phyloP scores from a whole-genome alignment of 2,113 vertebrate genomes.

The Gambusia holbrooki region DNA sequence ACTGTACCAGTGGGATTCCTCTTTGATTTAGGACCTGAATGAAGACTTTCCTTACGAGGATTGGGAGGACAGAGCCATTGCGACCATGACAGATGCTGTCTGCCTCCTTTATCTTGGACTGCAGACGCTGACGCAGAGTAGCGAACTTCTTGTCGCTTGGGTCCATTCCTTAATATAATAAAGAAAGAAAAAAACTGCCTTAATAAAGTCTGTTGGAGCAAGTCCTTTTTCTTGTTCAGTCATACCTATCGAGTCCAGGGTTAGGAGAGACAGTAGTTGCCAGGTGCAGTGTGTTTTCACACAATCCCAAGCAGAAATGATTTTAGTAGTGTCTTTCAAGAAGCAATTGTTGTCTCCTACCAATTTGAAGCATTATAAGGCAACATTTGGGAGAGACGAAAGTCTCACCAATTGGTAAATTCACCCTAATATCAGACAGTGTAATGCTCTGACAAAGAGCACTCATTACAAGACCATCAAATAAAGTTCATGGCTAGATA shows the following conservation, averaged over 20 bases:
- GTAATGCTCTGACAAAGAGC: no score
- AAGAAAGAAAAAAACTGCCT: background rate
- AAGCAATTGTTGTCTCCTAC: no score
- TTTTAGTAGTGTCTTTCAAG: no score
- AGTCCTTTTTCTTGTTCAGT: background rate
- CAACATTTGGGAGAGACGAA: no score
- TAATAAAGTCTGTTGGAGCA: background rate
- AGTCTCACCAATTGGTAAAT: no score
- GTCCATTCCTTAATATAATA: slow-evolving; percentile 79
- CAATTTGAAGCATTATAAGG: no score
- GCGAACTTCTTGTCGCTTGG: slow-evolving; percentile 87
- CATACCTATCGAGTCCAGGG: background rate
- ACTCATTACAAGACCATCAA: no score
- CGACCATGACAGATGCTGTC: slow-evolving; percentile 79
- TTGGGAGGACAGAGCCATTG: slow-evolving; percentile 82
- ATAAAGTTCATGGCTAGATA: no score
- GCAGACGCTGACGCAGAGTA: slow-evolving; percentile 83
- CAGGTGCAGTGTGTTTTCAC: no score
- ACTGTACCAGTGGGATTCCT: slow-evolving; percentile 86
- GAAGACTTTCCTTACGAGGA: slow-evolving; percentile 86
- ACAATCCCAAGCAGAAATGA: no score
- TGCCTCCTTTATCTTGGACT: slow-evolving; percentile 84
- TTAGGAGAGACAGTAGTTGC: no score
- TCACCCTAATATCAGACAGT: no score
- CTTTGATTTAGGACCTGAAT: slow-evolving; percentile 83